Evolutionary conservation across 2,797 vertebrate species (phyloP).

Genomic region (Coilia nasus): DNA sequence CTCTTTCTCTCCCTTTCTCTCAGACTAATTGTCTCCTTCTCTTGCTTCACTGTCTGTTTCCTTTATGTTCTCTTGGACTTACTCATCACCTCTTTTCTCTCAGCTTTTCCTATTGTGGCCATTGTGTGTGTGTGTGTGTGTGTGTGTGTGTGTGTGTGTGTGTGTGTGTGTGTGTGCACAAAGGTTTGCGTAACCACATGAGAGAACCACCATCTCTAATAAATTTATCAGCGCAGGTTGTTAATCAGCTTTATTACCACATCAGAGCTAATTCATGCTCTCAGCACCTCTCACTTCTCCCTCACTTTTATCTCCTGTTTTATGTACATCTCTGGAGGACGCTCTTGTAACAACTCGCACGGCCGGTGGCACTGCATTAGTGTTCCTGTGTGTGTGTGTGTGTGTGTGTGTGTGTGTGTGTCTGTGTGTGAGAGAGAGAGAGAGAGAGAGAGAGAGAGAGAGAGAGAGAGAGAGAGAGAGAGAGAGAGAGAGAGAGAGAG

Average conservation of each 20-base stretch:
- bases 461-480: too few species aligned
- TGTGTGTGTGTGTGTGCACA: too few species aligned
- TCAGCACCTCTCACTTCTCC: background rate
- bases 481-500: too few species aligned
- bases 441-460: too few species aligned
- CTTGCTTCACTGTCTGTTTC: too few species aligned
- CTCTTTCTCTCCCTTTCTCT: constrained; percentile 30
- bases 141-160: background rate
- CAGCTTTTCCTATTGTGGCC: background rate
- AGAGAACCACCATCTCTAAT: background rate
- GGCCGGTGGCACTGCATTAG: background rate
- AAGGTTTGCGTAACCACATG: background rate
- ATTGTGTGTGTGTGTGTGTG: background rate
- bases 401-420: too few species aligned
- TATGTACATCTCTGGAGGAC: background rate
- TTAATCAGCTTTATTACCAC: background rate
- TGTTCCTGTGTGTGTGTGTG: too few species aligned
- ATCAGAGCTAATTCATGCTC: background rate
- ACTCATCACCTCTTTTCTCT: background rate
- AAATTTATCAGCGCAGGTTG: background rate
- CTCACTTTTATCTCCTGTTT: background rate
- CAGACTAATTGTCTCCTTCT: background rate
- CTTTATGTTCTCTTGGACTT: background rate
- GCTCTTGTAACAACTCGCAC: background rate
- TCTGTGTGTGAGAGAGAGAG: too few species aligned